Base-by-base conservation (phyloP, 2,888 invertebrate genomes). In the Tetranychus piercei region DNA sequence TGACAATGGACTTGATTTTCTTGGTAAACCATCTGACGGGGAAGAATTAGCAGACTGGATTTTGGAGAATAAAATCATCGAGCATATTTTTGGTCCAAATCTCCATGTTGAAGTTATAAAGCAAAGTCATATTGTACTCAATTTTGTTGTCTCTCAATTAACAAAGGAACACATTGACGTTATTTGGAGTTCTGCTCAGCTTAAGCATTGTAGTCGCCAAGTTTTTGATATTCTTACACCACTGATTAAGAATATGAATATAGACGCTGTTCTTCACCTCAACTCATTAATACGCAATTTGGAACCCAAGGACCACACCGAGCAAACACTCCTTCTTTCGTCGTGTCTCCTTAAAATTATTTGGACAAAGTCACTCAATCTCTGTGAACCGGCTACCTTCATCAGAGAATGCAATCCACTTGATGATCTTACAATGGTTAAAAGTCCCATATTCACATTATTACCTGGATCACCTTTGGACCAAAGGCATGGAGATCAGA, bases 71-170 rank as follows among this genome's bases (percentile, higher is more conserved):
- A 91, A 90, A 81, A 92, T 95, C 77, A 90, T 94, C 79, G 90
- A 92, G 80, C 93, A 94, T 82, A 88, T 95, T 76, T 95, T 94
- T 84, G 94, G 95, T n/a, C 95, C 95, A 45, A 95, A 95, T 85
- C 86, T 94, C 78, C 95, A 95, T 84, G 94, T 94, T 67, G 95
- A 95, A 87, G 90, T 93, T 18, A 92, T 95, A 77, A 95, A 95
- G 82, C 94, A 94, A 82, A 92, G 94, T 78, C 94, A 94, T 83
- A 89, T 93, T 80, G 90, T 94, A 77, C 84, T 94, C 73, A 93
- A 92, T 82, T 93, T 94, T 82, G 85, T 95, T 77, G 94, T 94
- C 0, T 90, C 93, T 83, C 87, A 91, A 78, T 89, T 95, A 66
- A 91, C 91, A 0, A 89, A 90, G 75, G 92, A 92, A 76, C 93